phyloP scores from a whole-genome alignment of 2,797 vertebrate species.

The Adrianichthys oophorus region DNA sequence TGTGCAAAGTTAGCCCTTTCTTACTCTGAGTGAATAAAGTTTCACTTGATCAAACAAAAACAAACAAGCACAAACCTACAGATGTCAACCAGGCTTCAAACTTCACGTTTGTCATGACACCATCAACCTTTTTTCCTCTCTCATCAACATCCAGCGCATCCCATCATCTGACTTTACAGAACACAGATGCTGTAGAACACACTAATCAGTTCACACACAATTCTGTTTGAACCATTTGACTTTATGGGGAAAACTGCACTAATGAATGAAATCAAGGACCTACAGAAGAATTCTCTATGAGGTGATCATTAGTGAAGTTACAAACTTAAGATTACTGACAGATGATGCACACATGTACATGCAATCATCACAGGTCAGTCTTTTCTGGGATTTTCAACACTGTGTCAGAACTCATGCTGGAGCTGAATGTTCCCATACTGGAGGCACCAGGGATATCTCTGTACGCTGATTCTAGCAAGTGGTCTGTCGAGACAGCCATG shows the following conservation, averaged over 20 bases:
- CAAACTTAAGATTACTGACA: conserved; percentile 14
- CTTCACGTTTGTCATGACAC: conserved; percentile 7
- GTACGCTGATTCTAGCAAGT: conserved; percentile 87
- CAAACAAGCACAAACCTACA: background rate
- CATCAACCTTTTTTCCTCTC: conserved; percentile 1
- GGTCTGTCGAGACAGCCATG: conserved; percentile 75
- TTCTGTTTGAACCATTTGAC: background rate
- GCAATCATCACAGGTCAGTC: conserved; percentile 67
- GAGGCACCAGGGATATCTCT: conserved; percentile 67
- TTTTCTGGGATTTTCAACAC: conserved; percentile 57
- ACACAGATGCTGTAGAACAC: background rate
- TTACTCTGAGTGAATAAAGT: conserved; percentile 6
- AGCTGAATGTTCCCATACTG: conserved; percentile 33
- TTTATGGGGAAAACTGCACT: background rate
- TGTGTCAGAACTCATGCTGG: conserved; percentile 33
- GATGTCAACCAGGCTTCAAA: background rate
- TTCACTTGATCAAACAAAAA: conserved; percentile 1
- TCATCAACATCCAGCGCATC: background rate
- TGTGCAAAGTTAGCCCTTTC: conserved; percentile 42
- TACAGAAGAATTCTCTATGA: background rate
- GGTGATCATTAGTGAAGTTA: conserved; percentile 16
- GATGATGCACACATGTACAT: conserved; percentile 10
- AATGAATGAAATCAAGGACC: background rate
- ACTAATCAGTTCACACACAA: too few species aligned
- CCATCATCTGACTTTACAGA: conserved; percentile 5